Evolutionary conservation across 37 sponge, comb jelly and placozoan species (phyloP), one percentile per base, ranked within the genome.

Genomic region (Hexactinellida sp.): DNA sequence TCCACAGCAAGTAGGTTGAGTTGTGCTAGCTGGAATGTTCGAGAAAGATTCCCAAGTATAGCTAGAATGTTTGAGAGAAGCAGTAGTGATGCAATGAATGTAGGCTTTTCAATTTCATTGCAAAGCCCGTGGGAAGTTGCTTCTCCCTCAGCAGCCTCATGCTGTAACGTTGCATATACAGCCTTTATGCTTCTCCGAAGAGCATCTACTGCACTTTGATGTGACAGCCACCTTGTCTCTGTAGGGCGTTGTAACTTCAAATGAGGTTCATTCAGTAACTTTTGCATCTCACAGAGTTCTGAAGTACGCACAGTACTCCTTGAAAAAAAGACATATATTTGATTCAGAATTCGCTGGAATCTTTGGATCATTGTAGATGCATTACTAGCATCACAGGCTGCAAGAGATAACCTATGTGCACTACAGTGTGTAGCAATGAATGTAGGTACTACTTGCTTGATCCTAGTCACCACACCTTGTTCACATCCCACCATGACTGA

Each of bases 61-160:
- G 82, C 82, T 16, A 82, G 82, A 35, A 82, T 82, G 82, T 84
- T 82, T 35, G 84, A 84, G 35, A 82, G 82, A 82, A 82, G 82
- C 36, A 82, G 82, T 82, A 82, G 82, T 82, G 82, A 82, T 36
- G 82, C 82, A 82, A 82, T 82, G 36, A 82, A 82, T 82, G 82
- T 82, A 82, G 82, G 82, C 13, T 82, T 82, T 82, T 24, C 82
- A 82, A 82, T 82, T 35, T 82, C 82, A 82, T 82, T 82, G 82
- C 82, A 82, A 30, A 82, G 36, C 36, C 82, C 82, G 16, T 82
- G 82, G 36, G 82, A 9, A 36, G 82, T 82, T 82, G 82, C 82
- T 82, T 82, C 82, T 36, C 82, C 82, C 82, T 82, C 82, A 36
- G 82, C 35, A 82, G 82, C 82, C 82, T 82, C 82, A 37, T 84